These are phyloP conservation scores for Gymnorhina tibicen DNA, from an alignment of 2,113 vertebrate genomes.

Conservation along the genomic window DNA sequence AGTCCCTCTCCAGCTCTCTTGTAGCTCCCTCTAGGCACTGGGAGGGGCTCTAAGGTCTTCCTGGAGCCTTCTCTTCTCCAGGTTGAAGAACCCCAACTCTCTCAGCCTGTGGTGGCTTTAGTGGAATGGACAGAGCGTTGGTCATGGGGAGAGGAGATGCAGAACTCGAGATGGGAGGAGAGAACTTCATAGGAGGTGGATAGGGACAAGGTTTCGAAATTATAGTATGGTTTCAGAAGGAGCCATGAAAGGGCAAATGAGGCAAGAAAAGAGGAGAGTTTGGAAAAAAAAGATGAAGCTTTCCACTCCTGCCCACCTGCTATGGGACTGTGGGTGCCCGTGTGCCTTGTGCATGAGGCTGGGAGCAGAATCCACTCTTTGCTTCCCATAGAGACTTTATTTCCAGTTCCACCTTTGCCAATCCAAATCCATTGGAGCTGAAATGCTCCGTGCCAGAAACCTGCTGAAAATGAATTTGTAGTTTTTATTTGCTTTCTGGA, in stretches of 20 bases:
- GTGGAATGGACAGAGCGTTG: background rate
- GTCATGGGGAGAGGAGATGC: background rate
- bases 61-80: background rate
- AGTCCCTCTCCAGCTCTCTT: background rate
- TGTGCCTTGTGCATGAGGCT: rapidly evolving
- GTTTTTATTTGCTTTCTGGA: background rate
- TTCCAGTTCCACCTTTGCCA: background rate
- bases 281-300: background rate
- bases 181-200: background rate
- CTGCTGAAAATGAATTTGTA: background rate
- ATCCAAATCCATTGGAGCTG: background rate
- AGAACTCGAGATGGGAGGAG: background rate
- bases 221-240: background rate
- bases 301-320: rapidly evolving
- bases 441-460: background rate
- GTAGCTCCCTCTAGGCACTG: background rate
- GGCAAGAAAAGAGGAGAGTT: background rate
- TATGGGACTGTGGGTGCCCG: background rate
- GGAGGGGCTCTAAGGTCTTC: background rate
- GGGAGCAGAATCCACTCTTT: background rate
- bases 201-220: background rate
- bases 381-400: background rate
- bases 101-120: background rate
- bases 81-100: background rate
- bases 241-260: background rate